Evolutionary conservation across 2,888 invertebrate genomes (phyloP).

Genomic region (Thecocarcelia acutangulata): DNA sequence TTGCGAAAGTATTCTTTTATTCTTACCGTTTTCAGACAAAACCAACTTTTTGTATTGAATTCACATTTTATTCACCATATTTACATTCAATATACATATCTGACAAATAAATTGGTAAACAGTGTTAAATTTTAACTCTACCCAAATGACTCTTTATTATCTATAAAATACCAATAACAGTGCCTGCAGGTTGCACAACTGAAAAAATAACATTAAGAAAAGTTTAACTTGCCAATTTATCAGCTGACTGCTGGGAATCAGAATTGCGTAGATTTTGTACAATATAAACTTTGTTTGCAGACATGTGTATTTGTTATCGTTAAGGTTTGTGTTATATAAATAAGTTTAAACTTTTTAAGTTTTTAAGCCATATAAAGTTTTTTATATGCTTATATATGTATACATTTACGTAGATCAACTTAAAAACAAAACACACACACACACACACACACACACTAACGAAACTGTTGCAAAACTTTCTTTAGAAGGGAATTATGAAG

Average conservation of each 20-base stretch:
- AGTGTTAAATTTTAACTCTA: slow-evolving; percentile 3
- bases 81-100: too few species aligned
- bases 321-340: not conserved
- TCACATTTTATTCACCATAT: too few species aligned
- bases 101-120: too few species aligned
- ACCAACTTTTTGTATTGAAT: too few species aligned
- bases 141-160: not conserved
- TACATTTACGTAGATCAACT: not conserved
- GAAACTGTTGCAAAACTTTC: not conserved
- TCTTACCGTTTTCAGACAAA: too few species aligned
- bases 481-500: too few species aligned
- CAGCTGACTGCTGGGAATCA: not conserved
- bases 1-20: too few species aligned
- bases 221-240: not conserved
- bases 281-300: not conserved
- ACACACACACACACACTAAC: not conserved
- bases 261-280: not conserved
- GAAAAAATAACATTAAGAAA: too few species aligned
- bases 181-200: too few species aligned
- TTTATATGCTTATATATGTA: slow-evolving; percentile 23
- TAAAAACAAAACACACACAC: too few species aligned
- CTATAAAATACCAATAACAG: too few species aligned
- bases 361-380: slow-evolving; percentile 48
- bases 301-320: not conserved
- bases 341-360: slow-evolving; percentile 38